A percentile compares a stretch with the other conserved stretches of the same genome.
Conservation (phyloP, 2,888 invertebrate genomes). For the Hoplodrina ambigua region DNA sequence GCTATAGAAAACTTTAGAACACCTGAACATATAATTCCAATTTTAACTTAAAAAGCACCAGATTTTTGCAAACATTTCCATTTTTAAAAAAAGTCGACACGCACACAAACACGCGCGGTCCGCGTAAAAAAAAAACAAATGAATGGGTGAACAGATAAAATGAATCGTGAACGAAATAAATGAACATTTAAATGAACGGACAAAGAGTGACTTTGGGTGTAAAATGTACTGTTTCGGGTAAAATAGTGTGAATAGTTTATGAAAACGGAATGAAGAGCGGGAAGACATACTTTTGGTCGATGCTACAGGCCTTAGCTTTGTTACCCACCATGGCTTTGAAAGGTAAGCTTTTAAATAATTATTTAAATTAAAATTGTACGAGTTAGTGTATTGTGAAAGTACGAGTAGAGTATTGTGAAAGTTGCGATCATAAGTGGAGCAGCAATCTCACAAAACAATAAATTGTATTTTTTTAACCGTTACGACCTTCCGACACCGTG, state of each 20-base stretch:
- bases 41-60: conserved; percentile 21
- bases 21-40: conserved; percentile 20
- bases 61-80: conserved; percentile 11
- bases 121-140: conserved; percentile 34
- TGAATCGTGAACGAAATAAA: conserved; percentile 64
- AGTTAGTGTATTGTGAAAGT: too few species aligned
- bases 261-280: conserved; percentile 84
- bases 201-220: conserved; percentile 53
- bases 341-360: conserved; percentile 74
- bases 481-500: too few species aligned
- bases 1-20: not conserved
- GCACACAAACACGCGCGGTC: conserved; percentile 25
- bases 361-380: too few species aligned
- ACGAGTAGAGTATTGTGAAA: too few species aligned
- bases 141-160: conserved; percentile 49
- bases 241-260: conserved; percentile 70
- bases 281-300: conserved; percentile 83
- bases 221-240: conserved; percentile 80
- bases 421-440: too few species aligned
- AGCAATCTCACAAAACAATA: too few species aligned
- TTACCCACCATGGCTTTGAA: conserved; percentile 86
- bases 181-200: conserved; percentile 62
- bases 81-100: conserved; percentile 43
- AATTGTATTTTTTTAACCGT: too few species aligned
- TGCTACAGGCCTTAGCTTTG: conserved; percentile 85